A percentile compares a stretch with the other conserved stretches of the same genome.
Evolutionary conservation across 2,888 invertebrate genomes (phyloP).

Genomic region (Mycalesis mineus): DNA sequence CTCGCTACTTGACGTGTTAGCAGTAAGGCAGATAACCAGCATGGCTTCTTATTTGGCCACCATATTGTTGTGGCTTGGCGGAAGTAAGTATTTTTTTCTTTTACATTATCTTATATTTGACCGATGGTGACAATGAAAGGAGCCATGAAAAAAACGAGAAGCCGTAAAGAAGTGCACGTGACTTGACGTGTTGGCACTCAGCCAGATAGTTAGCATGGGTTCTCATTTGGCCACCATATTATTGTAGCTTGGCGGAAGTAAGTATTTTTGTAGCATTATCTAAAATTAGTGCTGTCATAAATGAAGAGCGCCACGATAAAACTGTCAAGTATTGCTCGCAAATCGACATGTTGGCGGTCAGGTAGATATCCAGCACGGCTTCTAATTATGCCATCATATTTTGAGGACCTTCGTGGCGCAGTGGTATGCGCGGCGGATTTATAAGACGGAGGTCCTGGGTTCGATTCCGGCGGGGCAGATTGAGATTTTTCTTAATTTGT

Average conservation of each 20-base stretch:
- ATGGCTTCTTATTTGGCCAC: slow-evolving; percentile 66
- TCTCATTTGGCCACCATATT: slow-evolving; percentile 60
- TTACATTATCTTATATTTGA: slow-evolving; percentile 25
- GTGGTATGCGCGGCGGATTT: too few relatives aligned
- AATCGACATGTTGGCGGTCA: slow-evolving; percentile 55
- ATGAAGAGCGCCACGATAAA: slow-evolving; percentile 52
- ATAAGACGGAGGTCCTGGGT: too few relatives aligned
- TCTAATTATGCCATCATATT: slow-evolving; percentile 60
- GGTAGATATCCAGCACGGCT: slow-evolving; percentile 53
- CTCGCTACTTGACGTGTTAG: slow-evolving; percentile 59
- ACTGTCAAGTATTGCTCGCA: slow-evolving; percentile 48
- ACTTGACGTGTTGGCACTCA: slow-evolving; percentile 55
- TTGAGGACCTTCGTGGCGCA: too few relatives aligned
- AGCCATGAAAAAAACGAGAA: slow-evolving; percentile 43
- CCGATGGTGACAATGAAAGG: slow-evolving; percentile 55
- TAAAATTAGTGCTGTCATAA: slow-evolving; percentile 45
- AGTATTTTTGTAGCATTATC: slow-evolving; percentile 36
- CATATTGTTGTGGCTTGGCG: slow-evolving; percentile 65
- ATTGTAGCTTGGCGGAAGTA: slow-evolving; percentile 70
- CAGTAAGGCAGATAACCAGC: slow-evolving; percentile 40
- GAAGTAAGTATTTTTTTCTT: slow-evolving; percentile 54
- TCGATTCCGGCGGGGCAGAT: too few relatives aligned
- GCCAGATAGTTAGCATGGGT: slow-evolving; percentile 53
- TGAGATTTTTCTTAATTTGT: too few relatives aligned
- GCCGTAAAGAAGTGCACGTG: slow-evolving; percentile 49